phyloP scores from a whole-genome alignment of 2,888 invertebrate species.

The Torymus auratus region DNA sequence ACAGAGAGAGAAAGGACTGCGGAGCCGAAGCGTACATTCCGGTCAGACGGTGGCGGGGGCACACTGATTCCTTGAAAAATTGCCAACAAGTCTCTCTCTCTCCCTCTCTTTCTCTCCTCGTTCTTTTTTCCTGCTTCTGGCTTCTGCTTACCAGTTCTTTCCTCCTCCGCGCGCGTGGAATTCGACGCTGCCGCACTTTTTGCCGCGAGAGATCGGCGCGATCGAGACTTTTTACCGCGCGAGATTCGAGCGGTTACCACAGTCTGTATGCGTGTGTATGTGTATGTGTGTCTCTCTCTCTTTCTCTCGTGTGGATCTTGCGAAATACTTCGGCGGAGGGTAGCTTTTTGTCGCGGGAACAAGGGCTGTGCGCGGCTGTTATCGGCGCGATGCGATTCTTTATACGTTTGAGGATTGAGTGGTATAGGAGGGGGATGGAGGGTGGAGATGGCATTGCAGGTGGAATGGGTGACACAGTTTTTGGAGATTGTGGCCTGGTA shows the following conservation, averaged over 20 bases:
- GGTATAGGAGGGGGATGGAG: too few species aligned
- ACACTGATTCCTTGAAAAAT: constrained; percentile 73
- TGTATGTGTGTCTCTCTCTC: too few species aligned
- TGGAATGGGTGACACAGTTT: too few species aligned
- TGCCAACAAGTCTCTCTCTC: constrained; percentile 67
- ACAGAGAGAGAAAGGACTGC: constrained; percentile 29
- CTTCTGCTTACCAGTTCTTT: constrained; percentile 9
- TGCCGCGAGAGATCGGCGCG: background rate
- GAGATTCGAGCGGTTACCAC: background rate
- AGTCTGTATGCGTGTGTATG: too few species aligned
- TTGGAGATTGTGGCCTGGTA: too few species aligned
- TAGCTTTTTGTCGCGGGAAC: too few species aligned
- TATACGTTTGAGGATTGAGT: too few species aligned
- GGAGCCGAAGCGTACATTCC: constrained; percentile 65
- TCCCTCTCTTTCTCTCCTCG: constrained; percentile 19
- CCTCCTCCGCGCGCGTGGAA: background rate
- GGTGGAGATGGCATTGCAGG: too few species aligned
- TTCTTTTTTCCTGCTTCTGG: constrained; percentile 29
- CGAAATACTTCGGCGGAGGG: background rate
- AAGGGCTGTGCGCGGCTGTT: too few species aligned
- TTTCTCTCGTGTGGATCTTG: too few species aligned
- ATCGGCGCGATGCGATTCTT: too few species aligned
- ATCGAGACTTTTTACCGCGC: background rate
- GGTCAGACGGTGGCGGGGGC: constrained; percentile 63
- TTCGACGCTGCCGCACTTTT: background rate